Evolutionary conservation across 2,888 invertebrate species (phyloP), one percentile per base, ranked within the genome.

Genomic region (Tuta absoluta): DNA sequence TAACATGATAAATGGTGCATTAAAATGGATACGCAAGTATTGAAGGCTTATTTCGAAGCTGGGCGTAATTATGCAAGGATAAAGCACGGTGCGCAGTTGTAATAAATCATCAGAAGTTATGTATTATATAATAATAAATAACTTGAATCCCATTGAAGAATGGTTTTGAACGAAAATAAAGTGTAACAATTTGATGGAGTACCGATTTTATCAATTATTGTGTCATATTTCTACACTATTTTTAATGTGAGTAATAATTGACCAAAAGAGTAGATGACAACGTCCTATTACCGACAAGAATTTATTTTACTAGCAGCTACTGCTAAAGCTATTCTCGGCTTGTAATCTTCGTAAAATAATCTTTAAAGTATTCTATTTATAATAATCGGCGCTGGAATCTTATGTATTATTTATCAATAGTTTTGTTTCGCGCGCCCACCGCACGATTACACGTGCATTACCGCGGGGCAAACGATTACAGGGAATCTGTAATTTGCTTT

Each of bases 1-100:
- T 81, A 79, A 68, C 37, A 75, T 83, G 82, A 85, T 82, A 72
- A 80, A 84, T 79, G 75, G 75, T 66, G 66, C 68, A 72, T 74
- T 73, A 72, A 76, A 72, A 68, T 73, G 71, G 68, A 68, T 65
- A 65, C 68, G 64, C 67, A 24, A 66, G 62, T 61, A 49, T 49
- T 33, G 62, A 33, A 53, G 49, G 48, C 21, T 51, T 37, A 37
- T 28, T 51, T 48, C 21, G 12, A 28, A 37, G 53, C 33, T 51
- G 19, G 51, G 24, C 10, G 24, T 63, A 61, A 63, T 63, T 66
- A 63, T 24, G 45, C 63, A 66, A 63, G 59, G 23, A 17, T 12
- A 14, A 12, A 23, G 23, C n/a, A 59, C 33, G 57, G 51, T 58
- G 19, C 33, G 49, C 10, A 41, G 48, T 45, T 48, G 48, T 37